Evolutionary conservation across 2,797 vertebrate genomes (phyloP), one percentile per base, ranked within the genome.

Genomic region (Lacerta agilis): DNA sequence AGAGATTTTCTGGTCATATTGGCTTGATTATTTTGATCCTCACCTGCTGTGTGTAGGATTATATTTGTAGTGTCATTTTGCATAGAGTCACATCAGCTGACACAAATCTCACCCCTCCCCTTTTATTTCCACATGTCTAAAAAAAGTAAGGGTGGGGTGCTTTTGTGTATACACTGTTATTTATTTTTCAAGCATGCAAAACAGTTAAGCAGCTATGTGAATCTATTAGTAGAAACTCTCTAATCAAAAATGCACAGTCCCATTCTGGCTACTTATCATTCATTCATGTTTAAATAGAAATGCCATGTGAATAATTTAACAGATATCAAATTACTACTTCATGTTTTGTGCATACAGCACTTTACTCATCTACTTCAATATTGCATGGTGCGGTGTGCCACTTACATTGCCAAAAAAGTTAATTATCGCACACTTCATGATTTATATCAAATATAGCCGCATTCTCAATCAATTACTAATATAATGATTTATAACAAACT

Each of bases 211-310:
- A 95, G 67, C 43, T 36, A 43, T 23, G 41, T 90, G 86, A 93
- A 94, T 85, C 93, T 86, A 92, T 94, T 93, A 93, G 88, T 86
- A 84, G 1, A 89, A 90, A 91, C 90, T 29, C 88, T 82, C 79
- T 93, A 93, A 93, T 94, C 71, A 93, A 80, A 92, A 81, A 43
- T 85, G 66, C 55, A 93, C 72, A 92, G 55, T 33, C 87, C 89
- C 85, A 95, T 91, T 82, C 88, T 93, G 86, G 80, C 76, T 94
- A 25, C 49, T 94, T 93, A 94, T 82, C 85, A 90, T 93, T 92
- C 94, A 43, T 33, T 93, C 85, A 87, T 90, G 86, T 87, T 96
- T 93, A 90, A 94, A 95, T 92, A 86, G 69, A 84, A 94, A 94
- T 86, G 72, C 85, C 69, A 66, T 87, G 55, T 95, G 90, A 86